Evolutionary conservation across 2,113 vertebrate species (phyloP), one percentile per base, ranked within the genome.

Genomic region (Rhabdomys dilectus): DNA sequence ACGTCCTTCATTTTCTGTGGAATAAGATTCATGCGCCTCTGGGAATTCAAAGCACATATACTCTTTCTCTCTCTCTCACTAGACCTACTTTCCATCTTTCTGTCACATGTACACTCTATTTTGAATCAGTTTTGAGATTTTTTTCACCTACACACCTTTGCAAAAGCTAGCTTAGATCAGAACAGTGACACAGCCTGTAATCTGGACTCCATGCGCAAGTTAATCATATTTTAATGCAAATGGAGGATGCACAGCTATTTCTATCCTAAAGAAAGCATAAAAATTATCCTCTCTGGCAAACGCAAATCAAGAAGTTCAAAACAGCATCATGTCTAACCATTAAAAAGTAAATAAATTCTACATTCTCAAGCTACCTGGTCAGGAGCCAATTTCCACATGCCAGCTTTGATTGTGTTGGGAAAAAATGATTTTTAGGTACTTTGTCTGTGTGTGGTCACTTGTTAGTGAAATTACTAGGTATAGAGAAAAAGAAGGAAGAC

Each of bases 111-210:
- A 36, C 10, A 64, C 53, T 91, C 48, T 39, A 76, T 22, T 92
- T 92, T 92, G 16, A 87, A 87, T 60, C 39, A 75, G 89, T 66
- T 85, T 72, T 89, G n/a, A 56, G 66, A 10, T 51, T 64, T 81
- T 91, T 80, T 75, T 34, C 66, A 58, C 19, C 34, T 15, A 66
- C 19, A 93, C 56, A 42, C 6, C 42, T 91, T 90, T 91, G 75
- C 3, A 88, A 36, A 95, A 60, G 19, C 31, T 95, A 34, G 42
- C 66, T 76, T 5, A 0, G 48, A 68, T 16, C 12, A 56, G 4
- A 45, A 89, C 56, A 11, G 29, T 39, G 80, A 9, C n/a, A 22
- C n/a, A 82, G 51, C 36, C 16, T 21, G 15, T 58, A 48, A 76
- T 39, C 11, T 0, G 1, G 17, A 94, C 24, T 11, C 6, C 3